Base-by-base conservation (phyloP, 1,140 invertebrate species). In the Ceratosolen solmsi region DNA sequence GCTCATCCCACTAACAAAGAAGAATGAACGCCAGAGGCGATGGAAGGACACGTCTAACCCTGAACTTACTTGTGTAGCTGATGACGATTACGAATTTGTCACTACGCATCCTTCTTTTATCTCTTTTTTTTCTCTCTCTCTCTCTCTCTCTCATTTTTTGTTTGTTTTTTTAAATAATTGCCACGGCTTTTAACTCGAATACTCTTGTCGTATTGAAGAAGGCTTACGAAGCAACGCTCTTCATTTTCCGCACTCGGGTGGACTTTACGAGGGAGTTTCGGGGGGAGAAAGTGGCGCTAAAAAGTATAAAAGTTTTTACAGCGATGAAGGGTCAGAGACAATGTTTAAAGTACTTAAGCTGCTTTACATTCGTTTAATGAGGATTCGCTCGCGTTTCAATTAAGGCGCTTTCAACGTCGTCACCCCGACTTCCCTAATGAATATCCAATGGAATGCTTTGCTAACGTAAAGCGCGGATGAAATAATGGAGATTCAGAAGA, bases 1-100 rank as follows among this genome's bases (percentile, higher is more conserved):
- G n/a, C n/a, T n/a, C n/a, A n/a, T n/a, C n/a, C n/a, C n/a, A n/a
- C n/a, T n/a, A n/a, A n/a, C n/a, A n/a, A n/a, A n/a, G n/a, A n/a
- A n/a, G n/a, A n/a, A n/a, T n/a, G n/a, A n/a, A n/a, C n/a, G n/a
- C n/a, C n/a, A 22, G 54, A 22, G n/a, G 65, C 8, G 20, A 70
- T 25, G 22, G 20, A 25, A 46, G 38, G 38, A 22, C 17, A 49
- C 1, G n/a, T 27, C n/a, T 1, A 25, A 54, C 49, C 71, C 54
- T 73, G 41, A 73, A 54, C 71, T 73, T 73, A 11, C 25, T n/a
- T n/a, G n/a, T n/a, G n/a, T n/a, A 33, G 46, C 25, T 1, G 70
- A 22, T 20, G 30, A 38, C n/a, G 15, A n/a, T 41, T n/a, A 22
- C 9, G 15, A n/a, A 33, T 27, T 4, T 33, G 60, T 15, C 13